Conservation (phyloP, 2,113 vertebrate genomes). For the Pseudorhombus dupliciocellatus region DNA sequence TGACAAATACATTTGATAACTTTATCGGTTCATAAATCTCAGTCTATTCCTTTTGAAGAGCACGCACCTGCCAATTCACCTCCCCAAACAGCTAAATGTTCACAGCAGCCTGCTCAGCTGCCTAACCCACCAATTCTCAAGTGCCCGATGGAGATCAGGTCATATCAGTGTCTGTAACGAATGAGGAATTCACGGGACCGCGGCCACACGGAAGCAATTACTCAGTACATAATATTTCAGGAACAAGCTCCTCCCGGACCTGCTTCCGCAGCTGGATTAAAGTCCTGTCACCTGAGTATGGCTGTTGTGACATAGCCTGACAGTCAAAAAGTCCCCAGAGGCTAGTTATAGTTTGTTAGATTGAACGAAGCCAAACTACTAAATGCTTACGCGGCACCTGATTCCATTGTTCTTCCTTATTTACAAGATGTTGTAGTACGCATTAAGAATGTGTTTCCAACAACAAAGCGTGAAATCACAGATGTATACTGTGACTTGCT, state of each 20-base stretch:
- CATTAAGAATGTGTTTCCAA: too few relatives aligned
- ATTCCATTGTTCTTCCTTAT: too few relatives aligned
- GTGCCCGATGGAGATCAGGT: neutral
- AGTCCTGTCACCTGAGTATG: neutral
- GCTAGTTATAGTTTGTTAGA: too few relatives aligned
- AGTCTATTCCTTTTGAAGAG: neutral
- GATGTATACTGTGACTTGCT: neutral
- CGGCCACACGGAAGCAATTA: conserved; percentile 12
- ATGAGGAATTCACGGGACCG: conserved; percentile 4
- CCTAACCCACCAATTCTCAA: conserved; percentile 2
- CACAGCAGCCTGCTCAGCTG: neutral
- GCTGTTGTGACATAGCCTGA: neutral
- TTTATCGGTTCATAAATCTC: neutral
- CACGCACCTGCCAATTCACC: conserved; percentile 1
- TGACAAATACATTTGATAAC: neutral
- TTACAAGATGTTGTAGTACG: too few relatives aligned
- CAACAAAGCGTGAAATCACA: too few relatives aligned
- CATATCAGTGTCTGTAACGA: conserved; percentile 4
- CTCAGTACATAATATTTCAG: conserved; percentile 1
- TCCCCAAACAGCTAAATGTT: neutral
- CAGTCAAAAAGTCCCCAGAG: neutral
- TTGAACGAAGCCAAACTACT: too few relatives aligned
- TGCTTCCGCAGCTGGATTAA: conserved; percentile 4
- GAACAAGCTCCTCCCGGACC: conserved; percentile 5
- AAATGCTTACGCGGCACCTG: too few relatives aligned